phyloP scores from a whole-genome alignment of 2,888 invertebrate species.

The Sacculina carcini region DNA sequence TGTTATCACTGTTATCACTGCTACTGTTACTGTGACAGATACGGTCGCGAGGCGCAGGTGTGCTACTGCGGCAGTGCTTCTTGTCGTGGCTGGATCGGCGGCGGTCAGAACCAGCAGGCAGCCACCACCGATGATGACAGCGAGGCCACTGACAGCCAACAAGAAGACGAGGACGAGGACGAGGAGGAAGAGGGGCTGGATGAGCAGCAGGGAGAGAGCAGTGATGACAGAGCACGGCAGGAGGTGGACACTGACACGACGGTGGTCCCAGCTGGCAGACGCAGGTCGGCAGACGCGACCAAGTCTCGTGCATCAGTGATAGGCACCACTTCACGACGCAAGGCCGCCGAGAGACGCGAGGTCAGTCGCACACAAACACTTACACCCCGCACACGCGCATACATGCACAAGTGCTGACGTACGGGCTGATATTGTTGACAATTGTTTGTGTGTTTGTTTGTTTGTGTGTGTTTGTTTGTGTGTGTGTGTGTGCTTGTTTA shows the following conservation, averaged over 20 bases:
- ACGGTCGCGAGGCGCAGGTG: slow-evolving; percentile 74
- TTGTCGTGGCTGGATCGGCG: slow-evolving; percentile 89
- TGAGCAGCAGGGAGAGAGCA: no score
- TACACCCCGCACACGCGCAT: no score
- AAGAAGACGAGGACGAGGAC: slow-evolving; percentile 27
- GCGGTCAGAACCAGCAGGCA: slow-evolving; percentile 32
- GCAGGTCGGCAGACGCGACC: neutral
- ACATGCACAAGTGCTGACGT: no score
- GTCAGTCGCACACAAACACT: no score
- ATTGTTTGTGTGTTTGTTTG: no score
- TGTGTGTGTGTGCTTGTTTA: no score
- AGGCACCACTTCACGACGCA: neutral
- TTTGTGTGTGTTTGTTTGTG: no score
- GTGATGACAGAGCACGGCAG: no score
- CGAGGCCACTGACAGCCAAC: neutral
- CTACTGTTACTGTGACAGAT: neutral
- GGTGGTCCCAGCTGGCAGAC: neutral
- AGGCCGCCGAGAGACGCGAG: neutral
- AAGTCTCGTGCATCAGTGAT: no score
- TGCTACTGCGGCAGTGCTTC: slow-evolving; percentile 72
- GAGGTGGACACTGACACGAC: slow-evolving; percentile 21
- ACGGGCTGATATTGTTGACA: no score
- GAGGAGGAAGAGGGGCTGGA: slow-evolving; percentile 21
- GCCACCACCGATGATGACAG: slow-evolving; percentile 27
- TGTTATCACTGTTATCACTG: neutral